Base-by-base conservation (phyloP, 2,113 vertebrate genomes). In the Osmerus eperlanus region DNA sequence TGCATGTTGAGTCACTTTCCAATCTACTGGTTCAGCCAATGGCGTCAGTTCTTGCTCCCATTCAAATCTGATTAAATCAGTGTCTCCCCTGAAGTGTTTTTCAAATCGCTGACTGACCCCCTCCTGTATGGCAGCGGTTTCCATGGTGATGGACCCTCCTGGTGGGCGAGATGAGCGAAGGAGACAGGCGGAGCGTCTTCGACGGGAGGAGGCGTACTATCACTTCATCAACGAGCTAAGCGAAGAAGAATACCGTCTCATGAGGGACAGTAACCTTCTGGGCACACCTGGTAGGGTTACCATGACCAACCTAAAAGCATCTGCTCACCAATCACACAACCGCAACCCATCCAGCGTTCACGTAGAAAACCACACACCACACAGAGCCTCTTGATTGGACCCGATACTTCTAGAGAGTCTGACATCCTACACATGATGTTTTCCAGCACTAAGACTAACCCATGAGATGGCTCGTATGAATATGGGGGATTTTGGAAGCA, bases 121-220 rank as follows among this genome's bases (percentile, higher is more conserved):
- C 59, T 66, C 85, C n/a, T 83, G 58, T 79, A 58, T 77, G n/a
- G 56, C 77, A 92, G 91, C 87, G 89, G 88, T 88, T 87, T 85
- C 81, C 75, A 80, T 75, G 85, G 90, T 85, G 87, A 94, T 94
- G 93, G 93, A 94, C 89, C 92, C 92, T 92, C 91, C 92, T 89
- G 87, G 90, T 81, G 89, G 89, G 86, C 89, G 90, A 86, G 92
- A 93, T 72, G 95, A 96, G 88, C 93, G 95, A 58, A 91, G 91
- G 60, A 89, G 94, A 76, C 96, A 98, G 86, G 94, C 95, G 84
- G 96, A 98, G 79, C 95, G 96, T 79, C 95, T 98, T 83, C 92
- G 91, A 4, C 90, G 96, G 89, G 96, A 98, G 91, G 96, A 98
- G 88, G 95, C 96, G 7, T 98, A 98, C 89, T 98, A 98, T 78